phyloP scores from a whole-genome alignment of 2,888 invertebrate genomes.

The Argyresthia albistria region DNA sequence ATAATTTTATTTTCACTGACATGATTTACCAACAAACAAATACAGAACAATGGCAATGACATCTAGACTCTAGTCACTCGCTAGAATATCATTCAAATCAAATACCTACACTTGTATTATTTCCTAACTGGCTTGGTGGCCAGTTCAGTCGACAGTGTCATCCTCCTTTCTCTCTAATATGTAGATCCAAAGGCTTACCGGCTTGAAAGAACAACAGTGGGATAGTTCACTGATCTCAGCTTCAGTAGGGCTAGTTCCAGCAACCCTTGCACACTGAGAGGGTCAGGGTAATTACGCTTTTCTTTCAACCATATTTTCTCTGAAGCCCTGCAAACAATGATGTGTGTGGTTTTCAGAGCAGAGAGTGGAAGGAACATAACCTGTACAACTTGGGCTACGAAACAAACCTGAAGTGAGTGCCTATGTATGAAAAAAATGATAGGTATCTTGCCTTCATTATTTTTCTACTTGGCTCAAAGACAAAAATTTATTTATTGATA shows the following conservation, averaged over 20 bases:
- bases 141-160: not conserved
- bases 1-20: no score
- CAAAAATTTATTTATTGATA: no score
- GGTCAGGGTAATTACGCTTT: constrained; percentile 67
- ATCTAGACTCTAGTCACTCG: no score
- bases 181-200: constrained; percentile 72
- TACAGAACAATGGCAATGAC: no score
- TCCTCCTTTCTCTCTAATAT: no score
- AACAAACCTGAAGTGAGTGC: constrained; percentile 80
- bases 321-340: constrained; percentile 71
- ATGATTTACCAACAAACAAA: no score
- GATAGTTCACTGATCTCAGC: constrained; percentile 69
- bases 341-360: not conserved
- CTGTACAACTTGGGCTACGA: no score
- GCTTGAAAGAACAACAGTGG: constrained; percentile 76
- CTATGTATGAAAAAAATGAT: constrained; percentile 82
- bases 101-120: no score
- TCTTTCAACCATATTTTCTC: constrained; percentile 74
- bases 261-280: constrained; percentile 79
- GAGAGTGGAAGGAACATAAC: no score
- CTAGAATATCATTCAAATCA: no score
- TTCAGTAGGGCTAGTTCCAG: constrained; percentile 76
- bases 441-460: constrained; percentile 80
- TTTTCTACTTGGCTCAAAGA: not conserved
- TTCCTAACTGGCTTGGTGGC: no score